Evolutionary conservation across 2,888 invertebrate species (phyloP).

Genomic region (Tipula helvola): DNA sequence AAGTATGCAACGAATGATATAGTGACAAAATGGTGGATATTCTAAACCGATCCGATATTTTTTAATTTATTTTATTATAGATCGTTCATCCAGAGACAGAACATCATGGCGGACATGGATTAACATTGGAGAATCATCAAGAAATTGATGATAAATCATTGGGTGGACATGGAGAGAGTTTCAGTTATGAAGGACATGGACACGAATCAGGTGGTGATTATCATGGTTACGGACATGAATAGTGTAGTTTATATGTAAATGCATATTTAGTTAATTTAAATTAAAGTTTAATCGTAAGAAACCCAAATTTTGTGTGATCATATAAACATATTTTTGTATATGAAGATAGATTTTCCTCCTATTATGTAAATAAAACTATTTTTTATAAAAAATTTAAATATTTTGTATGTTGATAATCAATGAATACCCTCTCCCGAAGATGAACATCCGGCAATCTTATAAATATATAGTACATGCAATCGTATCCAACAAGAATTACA

Average conservation of each 20-base stretch:
- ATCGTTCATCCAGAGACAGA: conserved; percentile 48
- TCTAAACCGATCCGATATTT: not conserved
- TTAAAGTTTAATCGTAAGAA: not conserved
- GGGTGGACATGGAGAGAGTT: not conserved
- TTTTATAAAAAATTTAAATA: not conserved
- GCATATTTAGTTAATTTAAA: conserved; percentile 13
- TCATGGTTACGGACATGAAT: conserved; percentile 31
- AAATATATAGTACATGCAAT: not conserved
- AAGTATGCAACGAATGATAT: conserved; percentile 23
- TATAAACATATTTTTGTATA: not conserved
- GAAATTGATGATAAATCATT: conserved; percentile 13
- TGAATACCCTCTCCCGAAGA: too few species aligned
- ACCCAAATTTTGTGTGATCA: not conserved
- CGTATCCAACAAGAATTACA: too few species aligned
- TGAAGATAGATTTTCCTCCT: not conserved
- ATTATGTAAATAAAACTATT: not conserved
- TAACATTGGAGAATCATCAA: conserved; percentile 47
- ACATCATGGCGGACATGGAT: conserved; percentile 43
- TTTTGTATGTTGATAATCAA: not conserved
- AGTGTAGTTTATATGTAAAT: conserved; percentile 19
- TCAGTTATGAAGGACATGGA: not conserved
- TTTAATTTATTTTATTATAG: conserved; percentile 12
- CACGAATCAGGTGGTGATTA: not conserved
- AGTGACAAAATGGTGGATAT: not conserved
- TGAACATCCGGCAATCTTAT: not conserved